A percentile compares a stretch with the other conserved stretches of the same genome.
Conservation (phyloP, 2,113 vertebrate genomes). For the Clupea harengus region DNA sequence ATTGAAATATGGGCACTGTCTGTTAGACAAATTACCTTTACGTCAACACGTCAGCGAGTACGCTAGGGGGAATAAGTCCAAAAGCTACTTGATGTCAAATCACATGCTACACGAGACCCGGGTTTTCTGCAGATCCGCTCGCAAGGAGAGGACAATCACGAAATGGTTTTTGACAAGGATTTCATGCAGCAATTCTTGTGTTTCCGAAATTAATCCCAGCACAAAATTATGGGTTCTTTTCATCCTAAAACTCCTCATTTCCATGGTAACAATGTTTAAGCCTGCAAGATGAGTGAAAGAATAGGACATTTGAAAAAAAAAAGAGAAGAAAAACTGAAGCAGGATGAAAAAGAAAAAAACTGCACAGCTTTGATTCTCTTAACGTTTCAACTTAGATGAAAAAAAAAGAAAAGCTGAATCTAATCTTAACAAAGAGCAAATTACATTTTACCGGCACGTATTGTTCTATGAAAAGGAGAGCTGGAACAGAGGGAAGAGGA, state of each 20-base stretch:
- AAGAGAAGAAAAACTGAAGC: slow-evolving; percentile 40
- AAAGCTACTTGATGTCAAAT: slow-evolving; percentile 75
- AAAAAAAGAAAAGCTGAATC: slow-evolving; percentile 53
- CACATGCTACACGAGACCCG: slow-evolving; percentile 63
- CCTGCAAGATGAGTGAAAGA: slow-evolving; percentile 47
- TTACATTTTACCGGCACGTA: slow-evolving; percentile 62
- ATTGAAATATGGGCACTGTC: slow-evolving; percentile 73
- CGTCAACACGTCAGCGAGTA: slow-evolving; percentile 74
- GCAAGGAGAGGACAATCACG: slow-evolving; percentile 66
- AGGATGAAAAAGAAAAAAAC: slow-evolving; percentile 21
- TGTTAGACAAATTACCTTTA: slow-evolving; percentile 75
- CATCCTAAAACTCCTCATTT: slow-evolving; percentile 71
- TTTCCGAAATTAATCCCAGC: slow-evolving; percentile 77
- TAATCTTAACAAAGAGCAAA: slow-evolving; percentile 71
- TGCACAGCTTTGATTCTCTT: slow-evolving; percentile 66
- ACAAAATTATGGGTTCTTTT: slow-evolving; percentile 74
- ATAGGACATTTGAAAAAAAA: slow-evolving; percentile 37
- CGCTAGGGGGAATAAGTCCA: slow-evolving; percentile 72
- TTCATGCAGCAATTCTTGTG: slow-evolving; percentile 71
- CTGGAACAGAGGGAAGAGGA: slow-evolving; percentile 27
- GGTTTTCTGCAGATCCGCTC: slow-evolving; percentile 66
- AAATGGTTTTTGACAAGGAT: slow-evolving; percentile 72
- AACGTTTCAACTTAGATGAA: slow-evolving; percentile 64
- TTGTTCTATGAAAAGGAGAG: slow-evolving; percentile 62
- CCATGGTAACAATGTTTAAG: slow-evolving; percentile 68